These are phyloP conservation scores for Pasiphila rectangulata DNA, from an alignment of 2,888 invertebrate species.

Conservation along the genomic window DNA sequence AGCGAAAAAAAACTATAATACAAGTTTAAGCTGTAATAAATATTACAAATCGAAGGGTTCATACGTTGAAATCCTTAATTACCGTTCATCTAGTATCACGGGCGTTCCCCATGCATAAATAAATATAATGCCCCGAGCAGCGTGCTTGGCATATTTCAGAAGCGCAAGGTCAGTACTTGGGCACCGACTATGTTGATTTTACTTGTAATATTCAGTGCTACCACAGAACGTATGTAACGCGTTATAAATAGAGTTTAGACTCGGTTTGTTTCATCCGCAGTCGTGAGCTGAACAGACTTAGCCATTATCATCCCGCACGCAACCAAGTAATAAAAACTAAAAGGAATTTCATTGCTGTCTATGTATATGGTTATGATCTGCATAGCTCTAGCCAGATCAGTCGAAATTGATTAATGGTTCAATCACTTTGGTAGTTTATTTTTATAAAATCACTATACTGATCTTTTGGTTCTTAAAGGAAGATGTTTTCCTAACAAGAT, in stretches of 20 bases:
- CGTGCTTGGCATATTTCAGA: slow-evolving; percentile 22
- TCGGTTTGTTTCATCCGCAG: slow-evolving; percentile 60
- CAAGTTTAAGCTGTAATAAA: too few species aligned
- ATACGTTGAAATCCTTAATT: neutral
- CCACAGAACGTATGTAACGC: slow-evolving; percentile 59
- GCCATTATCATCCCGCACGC: slow-evolving; percentile 72
- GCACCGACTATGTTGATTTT: slow-evolving; percentile 58
- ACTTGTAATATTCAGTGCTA: slow-evolving; percentile 70
- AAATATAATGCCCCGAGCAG: slow-evolving; percentile 25
- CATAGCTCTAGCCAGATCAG: slow-evolving; percentile 14
- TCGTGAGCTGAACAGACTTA: slow-evolving; percentile 64
- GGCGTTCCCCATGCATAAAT: neutral
- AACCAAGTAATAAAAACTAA: slow-evolving; percentile 74
- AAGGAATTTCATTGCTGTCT: slow-evolving; percentile 60
- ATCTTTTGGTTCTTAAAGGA: too few species aligned
- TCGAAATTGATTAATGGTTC: slow-evolving; percentile 8
- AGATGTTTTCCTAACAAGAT: too few species aligned
- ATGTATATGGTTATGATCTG: slow-evolving; percentile 40
- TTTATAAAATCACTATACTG: too few species aligned
- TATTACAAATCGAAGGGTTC: too few species aligned
- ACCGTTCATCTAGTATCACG: too few species aligned
- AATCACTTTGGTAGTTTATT: too few species aligned
- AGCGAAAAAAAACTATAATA: too few species aligned
- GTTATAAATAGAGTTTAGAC: slow-evolving; percentile 72
- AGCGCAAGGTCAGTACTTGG: slow-evolving; percentile 33